Evolutionary conservation across 2,888 invertebrate species (phyloP).

Genomic region (Meteorus cinctellus): DNA sequence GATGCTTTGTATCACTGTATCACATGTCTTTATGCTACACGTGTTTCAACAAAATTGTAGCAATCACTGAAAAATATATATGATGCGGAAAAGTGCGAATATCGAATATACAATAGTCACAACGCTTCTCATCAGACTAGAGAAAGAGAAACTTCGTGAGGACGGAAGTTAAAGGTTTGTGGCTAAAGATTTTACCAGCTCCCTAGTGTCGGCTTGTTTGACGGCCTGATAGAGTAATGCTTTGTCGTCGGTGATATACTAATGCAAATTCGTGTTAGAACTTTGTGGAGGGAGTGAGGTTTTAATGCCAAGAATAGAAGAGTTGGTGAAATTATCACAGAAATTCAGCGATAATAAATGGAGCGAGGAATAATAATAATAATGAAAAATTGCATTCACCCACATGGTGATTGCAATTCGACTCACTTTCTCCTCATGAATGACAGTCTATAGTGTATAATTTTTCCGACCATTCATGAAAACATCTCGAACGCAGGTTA

Average conservation of each 20-base stretch:
- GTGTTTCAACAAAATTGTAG: neutral
- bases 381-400: conserved; percentile 59
- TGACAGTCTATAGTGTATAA: conserved; percentile 25
- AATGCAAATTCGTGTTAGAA: neutral
- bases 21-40: neutral
- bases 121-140: conserved; percentile 16
- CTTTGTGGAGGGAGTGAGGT: neutral
- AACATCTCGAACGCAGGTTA: neutral
- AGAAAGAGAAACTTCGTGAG: neutral
- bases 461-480: neutral
- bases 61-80: too few species aligned
- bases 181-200: conserved; percentile 1
- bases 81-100: too few species aligned
- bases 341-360: neutral
- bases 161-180: neutral
- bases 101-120: conserved; percentile 14
- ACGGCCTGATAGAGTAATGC: conserved; percentile 31
- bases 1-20: neutral
- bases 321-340: conserved; percentile 4
- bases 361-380: conserved; percentile 14
- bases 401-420: conserved; percentile 53
- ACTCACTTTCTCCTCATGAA: conserved; percentile 39
- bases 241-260: conserved; percentile 16
- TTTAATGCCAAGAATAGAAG: neutral
- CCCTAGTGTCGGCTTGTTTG: conserved; percentile 29